phyloP scores from a whole-genome alignment of 2,797 vertebrate species.

The Callimico goeldii region DNA sequence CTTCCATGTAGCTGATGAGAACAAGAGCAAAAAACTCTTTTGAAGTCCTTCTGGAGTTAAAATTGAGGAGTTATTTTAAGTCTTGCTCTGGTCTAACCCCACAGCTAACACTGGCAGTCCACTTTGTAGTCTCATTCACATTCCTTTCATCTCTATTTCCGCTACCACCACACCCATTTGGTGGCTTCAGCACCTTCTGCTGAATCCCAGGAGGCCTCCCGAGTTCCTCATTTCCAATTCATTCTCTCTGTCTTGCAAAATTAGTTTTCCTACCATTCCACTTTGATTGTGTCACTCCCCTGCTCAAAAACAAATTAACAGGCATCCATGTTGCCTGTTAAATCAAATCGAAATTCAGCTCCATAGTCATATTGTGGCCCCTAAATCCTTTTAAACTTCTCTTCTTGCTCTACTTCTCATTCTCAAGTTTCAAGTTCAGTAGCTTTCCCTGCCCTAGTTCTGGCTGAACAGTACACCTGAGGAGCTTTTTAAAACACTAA shows the following conservation, averaged over 20 bases:
- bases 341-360: not conserved
- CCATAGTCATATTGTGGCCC: not conserved
- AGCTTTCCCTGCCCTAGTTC: not conserved
- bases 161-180: accelerated
- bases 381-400: not conserved
- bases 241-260: not conserved
- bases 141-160: not conserved
- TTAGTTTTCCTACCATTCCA: not conserved
- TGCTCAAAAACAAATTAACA: not conserved
- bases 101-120: not conserved
- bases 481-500: not conserved
- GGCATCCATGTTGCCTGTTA: not conserved
- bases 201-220: not conserved
- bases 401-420: not conserved
- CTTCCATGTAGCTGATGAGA: not conserved
- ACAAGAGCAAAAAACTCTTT: not conserved
- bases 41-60: not conserved
- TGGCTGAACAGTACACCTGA: not conserved
- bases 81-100: not conserved
- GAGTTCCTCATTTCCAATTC: not conserved
- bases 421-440: not conserved
- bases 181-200: not conserved
- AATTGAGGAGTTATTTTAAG: not conserved
- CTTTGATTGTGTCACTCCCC: not conserved
- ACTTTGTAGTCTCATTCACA: accelerated